A percentile compares a stretch with the other conserved stretches of the same genome.
Evolutionary conservation across 2,113 vertebrate species (phyloP).

Genomic region (Actenoides hombroni): DNA sequence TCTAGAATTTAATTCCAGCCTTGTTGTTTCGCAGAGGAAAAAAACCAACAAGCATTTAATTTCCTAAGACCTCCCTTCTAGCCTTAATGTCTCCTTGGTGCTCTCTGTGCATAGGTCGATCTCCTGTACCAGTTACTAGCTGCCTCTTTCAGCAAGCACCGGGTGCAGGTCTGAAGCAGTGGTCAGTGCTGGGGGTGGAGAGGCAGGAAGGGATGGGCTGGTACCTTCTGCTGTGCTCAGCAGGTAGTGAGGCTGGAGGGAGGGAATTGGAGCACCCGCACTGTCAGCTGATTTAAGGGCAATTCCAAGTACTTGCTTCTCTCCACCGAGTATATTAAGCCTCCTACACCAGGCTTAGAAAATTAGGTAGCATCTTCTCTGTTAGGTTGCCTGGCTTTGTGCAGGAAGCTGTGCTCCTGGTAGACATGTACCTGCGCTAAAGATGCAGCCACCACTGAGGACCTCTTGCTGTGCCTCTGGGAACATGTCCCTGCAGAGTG

Average conservation of each 20-base stretch:
- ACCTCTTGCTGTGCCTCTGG: not conserved
- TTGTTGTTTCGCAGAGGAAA: not conserved
- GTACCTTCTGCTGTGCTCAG: not conserved
- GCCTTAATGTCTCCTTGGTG: not conserved
- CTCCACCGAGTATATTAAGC: not conserved
- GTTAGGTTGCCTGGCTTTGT: not conserved
- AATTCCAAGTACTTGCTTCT: not conserved
- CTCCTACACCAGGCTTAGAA: not conserved
- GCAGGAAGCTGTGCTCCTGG: not conserved
- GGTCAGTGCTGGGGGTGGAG: not conserved
- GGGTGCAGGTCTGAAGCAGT: not conserved
- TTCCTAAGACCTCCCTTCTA: not conserved
- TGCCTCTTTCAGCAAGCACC: not conserved
- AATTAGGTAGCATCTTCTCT: not conserved
- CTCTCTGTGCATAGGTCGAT: not conserved
- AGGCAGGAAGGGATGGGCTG: not conserved
- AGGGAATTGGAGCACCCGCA: no score
- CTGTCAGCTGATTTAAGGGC: not conserved
- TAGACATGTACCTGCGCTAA: not conserved
- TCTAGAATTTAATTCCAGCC: not conserved
- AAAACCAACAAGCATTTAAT: not conserved
- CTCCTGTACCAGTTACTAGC: not conserved
- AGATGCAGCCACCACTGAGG: not conserved
- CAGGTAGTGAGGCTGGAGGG: no score
- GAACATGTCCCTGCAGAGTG: no score